Percentiles rank a stretch among this genome's conserved stretches.
phyloP scores from a whole-genome alignment of 2,888 invertebrate genomes.

The Thalpophila matura region DNA sequence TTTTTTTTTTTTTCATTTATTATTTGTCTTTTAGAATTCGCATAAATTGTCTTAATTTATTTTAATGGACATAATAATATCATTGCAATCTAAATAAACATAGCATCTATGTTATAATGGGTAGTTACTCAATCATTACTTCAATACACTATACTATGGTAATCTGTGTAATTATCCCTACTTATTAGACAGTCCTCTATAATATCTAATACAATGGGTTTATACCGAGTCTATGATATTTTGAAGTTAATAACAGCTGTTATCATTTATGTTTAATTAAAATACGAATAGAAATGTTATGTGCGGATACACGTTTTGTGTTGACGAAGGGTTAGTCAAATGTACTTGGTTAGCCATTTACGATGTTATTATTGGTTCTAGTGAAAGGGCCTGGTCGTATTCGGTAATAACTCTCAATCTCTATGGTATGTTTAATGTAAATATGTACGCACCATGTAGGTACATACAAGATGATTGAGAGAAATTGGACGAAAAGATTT shows the following conservation, averaged over 20 bases:
- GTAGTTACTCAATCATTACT: slow-evolving; percentile 13
- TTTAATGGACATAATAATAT: not conserved
- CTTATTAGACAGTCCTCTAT: slow-evolving; percentile 28
- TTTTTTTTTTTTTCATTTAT: not conserved
- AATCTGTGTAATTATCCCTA: slow-evolving; percentile 24
- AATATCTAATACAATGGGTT: slow-evolving; percentile 17
- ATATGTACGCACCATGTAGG: slow-evolving; percentile 14
- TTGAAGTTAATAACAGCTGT: slow-evolving; percentile 28
- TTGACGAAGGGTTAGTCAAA: slow-evolving; percentile 26
- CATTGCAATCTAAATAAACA: not conserved
- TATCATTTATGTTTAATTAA: slow-evolving; percentile 35
- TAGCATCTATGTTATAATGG: not conserved
- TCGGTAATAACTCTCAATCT: slow-evolving; percentile 39
- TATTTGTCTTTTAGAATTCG: too few species aligned
- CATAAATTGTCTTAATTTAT: not conserved
- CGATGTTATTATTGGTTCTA: slow-evolving; percentile 38
- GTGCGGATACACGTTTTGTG: slow-evolving; percentile 1
- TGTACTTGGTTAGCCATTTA: slow-evolving; percentile 29
- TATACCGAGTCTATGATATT: slow-evolving; percentile 18
- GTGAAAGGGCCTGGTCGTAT: slow-evolving; percentile 35
- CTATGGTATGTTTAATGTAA: slow-evolving; percentile 9
- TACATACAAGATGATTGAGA: slow-evolving; percentile 5
- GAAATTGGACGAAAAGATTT: slow-evolving; percentile 11
- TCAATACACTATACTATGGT: not conserved
- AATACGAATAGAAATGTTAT: slow-evolving; percentile 25